Evolutionary conservation across 2,797 vertebrate genomes (phyloP), one percentile per base, ranked within the genome.

Genomic region (Acridotheres tristis): DNA sequence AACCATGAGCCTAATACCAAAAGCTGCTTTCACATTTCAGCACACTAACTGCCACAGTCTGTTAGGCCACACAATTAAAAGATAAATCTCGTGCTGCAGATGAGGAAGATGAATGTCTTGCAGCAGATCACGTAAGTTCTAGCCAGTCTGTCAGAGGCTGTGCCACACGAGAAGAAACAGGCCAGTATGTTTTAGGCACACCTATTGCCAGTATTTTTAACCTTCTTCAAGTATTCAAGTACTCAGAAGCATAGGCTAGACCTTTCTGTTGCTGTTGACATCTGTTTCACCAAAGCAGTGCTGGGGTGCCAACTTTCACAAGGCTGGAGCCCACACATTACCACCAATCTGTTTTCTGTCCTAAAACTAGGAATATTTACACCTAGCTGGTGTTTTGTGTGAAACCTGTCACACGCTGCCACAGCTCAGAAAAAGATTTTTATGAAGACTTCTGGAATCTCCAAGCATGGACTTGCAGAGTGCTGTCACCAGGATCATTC

Each of bases 401-500:
- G 25, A 65, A 85, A 54, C 25, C 23, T 26, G 36, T 71, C 59
- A 66, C 38, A 55, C 45, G 27, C 8, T 27, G 23, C 18, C 22
- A 81, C 50, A 81, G 62, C 76, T 79, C 87, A 79, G 67, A 8
- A 13, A 45, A 45, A 51, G 4, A 5, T 25, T 69, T 80, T 72
- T 54, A 58, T 30, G 40, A 82, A 55, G 69, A 51, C 5, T 23
- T 22, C 34, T 59, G 73, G 10, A 71, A 74, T 80, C 42, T 72
- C 54, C 47, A 68, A 71, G 57, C 25, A 25, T 1, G 3, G n/a
- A 66, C 30, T 34, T 55, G 42, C 23, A 82, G 53, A 69, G 9
- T 0, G 0, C 50, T 75, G 32, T 43, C 10, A 25, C 10, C 3
- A 4, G 32, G 11, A 50, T 67, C 4, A 25, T 15, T 63, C 34